Evolutionary conservation across 2,888 invertebrate species (phyloP), one percentile per base, ranked within the genome.

Genomic region (Caenorhabditis imperialis): DNA sequence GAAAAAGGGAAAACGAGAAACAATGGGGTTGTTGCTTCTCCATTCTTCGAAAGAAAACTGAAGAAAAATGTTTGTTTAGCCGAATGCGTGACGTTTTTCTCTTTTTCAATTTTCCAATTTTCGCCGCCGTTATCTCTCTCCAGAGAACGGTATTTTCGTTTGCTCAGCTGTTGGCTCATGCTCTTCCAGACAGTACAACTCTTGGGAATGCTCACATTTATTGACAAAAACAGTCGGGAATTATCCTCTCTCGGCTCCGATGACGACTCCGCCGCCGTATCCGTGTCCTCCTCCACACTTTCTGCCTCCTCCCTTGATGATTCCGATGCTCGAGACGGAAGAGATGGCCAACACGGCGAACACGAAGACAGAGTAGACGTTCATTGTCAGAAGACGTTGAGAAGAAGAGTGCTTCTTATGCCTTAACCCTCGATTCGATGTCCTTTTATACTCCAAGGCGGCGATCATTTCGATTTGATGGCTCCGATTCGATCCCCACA

Each of bases 281-380:
- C 45, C 44, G 7, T 3, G 5, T 45, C 18, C 25, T 25, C 58
- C 48, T 10, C 51, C 51, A 44, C 61, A 51, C 33, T 38, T 61
- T 23, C 42, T 61, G 10, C 35, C 35, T 25, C 54, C 54, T 16
- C 47, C 48, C 18, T 33, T 22, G 27, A 63, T 3, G 47, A 23
- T 27, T 27, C 44, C 20, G 40, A 63, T 48, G 45, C 54, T 44
- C n/a, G 63, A 63, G 14, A 37, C 63, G 6, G 63, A 63, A 23
- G 63, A 47, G 33, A 55, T 48, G 33, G 63, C 63, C 30, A 63
- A 38, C n/a, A 54, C 27, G 33, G 63, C 63, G 48, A 63, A 55
- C 23, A 53, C 20, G 45, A 58, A 45, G 45, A 67, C 14, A 4
- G 58, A 50, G 51, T 53, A 58, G 54, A 70, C 45, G 54, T 60